A percentile compares a stretch with the other conserved stretches of the same genome.
phyloP scores from a whole-genome alignment of 2,888 invertebrate genomes.

The Epinotia ramella region DNA sequence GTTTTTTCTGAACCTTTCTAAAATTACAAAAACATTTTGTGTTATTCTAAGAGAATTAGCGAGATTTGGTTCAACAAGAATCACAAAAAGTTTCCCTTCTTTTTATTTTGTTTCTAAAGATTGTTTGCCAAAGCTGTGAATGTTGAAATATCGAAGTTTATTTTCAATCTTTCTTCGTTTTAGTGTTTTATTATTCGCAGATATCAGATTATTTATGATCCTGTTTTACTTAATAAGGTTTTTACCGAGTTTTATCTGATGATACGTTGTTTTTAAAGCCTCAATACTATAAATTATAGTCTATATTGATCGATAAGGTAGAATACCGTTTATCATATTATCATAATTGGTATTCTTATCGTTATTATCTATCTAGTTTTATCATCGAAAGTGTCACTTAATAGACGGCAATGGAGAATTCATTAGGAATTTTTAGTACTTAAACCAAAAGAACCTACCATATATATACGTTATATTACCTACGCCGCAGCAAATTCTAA shows the following conservation, averaged over 20 bases:
- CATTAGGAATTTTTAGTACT: constrained; percentile 9
- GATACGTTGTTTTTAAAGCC: constrained; percentile 28
- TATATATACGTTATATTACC: not conserved
- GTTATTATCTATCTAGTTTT: not conserved
- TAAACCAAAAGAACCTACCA: constrained; percentile 1
- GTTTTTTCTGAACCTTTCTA: not conserved
- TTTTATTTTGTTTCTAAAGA: constrained; percentile 55
- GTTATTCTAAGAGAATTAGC: not conserved
- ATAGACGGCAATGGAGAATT: constrained; percentile 6
- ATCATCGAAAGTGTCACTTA: not conserved
- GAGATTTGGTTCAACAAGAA: constrained; percentile 20
- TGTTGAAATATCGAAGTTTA: constrained; percentile 31
- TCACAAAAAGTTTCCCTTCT: constrained; percentile 35
- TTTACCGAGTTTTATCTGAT: constrained; percentile 31
- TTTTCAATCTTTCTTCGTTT: constrained; percentile 29
- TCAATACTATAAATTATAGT: constrained; percentile 8
- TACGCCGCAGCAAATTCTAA: not conserved
- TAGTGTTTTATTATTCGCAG: constrained; percentile 45
- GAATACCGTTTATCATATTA: constrained; percentile 9
- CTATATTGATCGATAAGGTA: constrained; percentile 27
- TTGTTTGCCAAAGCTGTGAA: constrained; percentile 37
- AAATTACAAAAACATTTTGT: constrained; percentile 2
- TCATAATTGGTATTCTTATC: constrained; percentile 2
- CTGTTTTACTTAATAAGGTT: constrained; percentile 57
- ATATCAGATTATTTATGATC: constrained; percentile 53